phyloP scores from a whole-genome alignment of 2,888 invertebrate species.

The Antitype chi region DNA sequence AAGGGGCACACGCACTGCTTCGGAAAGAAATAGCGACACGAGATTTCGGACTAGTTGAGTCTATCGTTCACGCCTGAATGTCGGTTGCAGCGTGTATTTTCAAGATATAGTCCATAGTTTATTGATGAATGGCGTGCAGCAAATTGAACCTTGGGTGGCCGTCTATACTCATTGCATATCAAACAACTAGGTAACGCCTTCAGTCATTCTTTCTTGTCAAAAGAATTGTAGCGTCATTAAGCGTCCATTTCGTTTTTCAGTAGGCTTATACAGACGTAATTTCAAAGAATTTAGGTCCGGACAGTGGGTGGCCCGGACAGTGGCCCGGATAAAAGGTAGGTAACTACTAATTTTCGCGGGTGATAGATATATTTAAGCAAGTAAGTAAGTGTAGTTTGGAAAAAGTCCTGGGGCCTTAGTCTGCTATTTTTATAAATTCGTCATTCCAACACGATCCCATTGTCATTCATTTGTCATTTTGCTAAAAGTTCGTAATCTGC shows the following conservation, averaged over 20 bases:
- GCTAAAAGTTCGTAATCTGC: too few species aligned
- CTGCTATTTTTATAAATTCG: too few species aligned
- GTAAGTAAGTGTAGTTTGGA: too few species aligned
- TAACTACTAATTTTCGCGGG: too few species aligned
- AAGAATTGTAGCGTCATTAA: neutral
- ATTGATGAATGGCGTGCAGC: constrained; percentile 1
- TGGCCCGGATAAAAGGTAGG: too few species aligned
- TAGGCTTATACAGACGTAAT: neutral
- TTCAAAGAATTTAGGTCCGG: neutral
- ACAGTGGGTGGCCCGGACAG: too few species aligned
- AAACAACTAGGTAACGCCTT: neutral
- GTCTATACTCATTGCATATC: neutral
- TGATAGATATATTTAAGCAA: too few species aligned
- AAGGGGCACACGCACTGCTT: neutral
- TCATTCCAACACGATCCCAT: too few species aligned
- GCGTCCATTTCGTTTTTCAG: neutral
- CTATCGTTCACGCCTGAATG: neutral
- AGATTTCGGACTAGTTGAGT: neutral
- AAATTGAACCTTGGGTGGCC: neutral
- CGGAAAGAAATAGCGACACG: neutral
- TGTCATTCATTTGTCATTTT: too few species aligned
- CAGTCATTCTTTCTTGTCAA: neutral
- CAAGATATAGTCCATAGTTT: neutral
- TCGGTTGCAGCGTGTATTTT: neutral
- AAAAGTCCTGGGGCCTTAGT: too few species aligned